These are phyloP conservation scores for Sinella curviseta DNA, from an alignment of 1,140 invertebrate species.

Conservation along the genomic window DNA sequence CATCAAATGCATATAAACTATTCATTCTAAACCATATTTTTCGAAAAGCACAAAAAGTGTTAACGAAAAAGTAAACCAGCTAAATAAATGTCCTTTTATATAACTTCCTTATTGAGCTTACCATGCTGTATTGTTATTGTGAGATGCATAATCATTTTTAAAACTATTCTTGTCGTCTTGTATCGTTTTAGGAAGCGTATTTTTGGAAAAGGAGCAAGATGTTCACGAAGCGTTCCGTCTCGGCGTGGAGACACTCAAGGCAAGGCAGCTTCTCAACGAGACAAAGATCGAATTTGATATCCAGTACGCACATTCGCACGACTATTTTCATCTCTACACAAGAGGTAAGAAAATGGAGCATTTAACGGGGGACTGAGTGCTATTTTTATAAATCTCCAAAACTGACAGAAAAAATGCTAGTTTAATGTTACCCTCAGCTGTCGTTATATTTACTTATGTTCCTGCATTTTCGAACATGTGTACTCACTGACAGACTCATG, in stretches of 20 bases:
- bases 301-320: slow-evolving; percentile 42
- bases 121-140: background rate
- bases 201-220: slow-evolving; percentile 47
- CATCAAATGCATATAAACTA: no score
- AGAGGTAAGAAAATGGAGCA: slow-evolving; percentile 37
- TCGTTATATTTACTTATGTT: background rate
- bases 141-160: background rate
- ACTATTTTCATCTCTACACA: slow-evolving; percentile 47
- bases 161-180: background rate
- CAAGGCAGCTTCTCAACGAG: slow-evolving; percentile 43
- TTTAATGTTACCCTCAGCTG: background rate
- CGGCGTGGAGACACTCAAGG: slow-evolving; percentile 39
- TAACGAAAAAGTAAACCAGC: no score
- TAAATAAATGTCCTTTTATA: no score
- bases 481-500: background rate
- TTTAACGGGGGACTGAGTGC: background rate
- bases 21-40: no score
- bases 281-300: slow-evolving; percentile 46
- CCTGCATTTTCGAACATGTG: background rate
- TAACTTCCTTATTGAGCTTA: no score
- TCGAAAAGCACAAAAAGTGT: no score
- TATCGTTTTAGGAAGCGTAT: slow-evolving; percentile 43
- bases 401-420: background rate
- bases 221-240: slow-evolving; percentile 45
- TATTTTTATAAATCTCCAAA: slow-evolving; percentile 3